phyloP scores from a whole-genome alignment of 1,140 invertebrate genomes.

The Anastrepha obliqua region DNA sequence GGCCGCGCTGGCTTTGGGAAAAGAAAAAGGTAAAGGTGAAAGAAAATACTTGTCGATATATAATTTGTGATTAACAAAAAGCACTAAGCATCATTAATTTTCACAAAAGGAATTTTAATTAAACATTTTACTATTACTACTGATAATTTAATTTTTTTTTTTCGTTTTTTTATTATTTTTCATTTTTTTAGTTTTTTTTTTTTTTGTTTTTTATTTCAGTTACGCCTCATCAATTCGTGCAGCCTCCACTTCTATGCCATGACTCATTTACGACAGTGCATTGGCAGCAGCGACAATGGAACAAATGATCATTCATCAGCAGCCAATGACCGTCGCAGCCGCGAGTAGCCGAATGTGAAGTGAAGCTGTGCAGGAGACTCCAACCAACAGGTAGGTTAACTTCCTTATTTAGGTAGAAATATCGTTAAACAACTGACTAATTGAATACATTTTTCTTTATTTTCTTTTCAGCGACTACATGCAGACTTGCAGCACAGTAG shows the following conservation, averaged over 20 bases:
- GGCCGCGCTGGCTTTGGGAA: not conserved
- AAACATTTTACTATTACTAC: not conserved
- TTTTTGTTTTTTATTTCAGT: not conserved
- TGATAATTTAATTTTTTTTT: too few relatives aligned
- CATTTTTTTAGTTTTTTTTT: not conserved
- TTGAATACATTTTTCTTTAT: not conserved
- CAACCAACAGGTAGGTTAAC: not conserved
- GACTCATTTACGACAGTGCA: conserved; percentile 3
- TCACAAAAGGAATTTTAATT: not conserved
- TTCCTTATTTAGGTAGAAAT: not conserved
- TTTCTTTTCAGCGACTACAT: not conserved
- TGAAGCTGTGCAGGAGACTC: not conserved
- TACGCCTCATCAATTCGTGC: not conserved
- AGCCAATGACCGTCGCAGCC: not conserved
- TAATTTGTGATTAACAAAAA: not conserved
- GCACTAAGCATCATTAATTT: conserved; percentile 9
- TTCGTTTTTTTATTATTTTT: not conserved
- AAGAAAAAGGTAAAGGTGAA: not conserved
- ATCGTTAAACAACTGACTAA: not conserved
- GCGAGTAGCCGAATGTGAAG: not conserved
- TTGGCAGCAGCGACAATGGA: not conserved
- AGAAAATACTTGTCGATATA: not conserved
- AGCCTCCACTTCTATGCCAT: not conserved
- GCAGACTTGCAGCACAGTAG: not conserved
- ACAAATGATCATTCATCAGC: not conserved